Conservation (phyloP, 2,797 vertebrate genomes). For the Phrynocephalus forsythii region DNA sequence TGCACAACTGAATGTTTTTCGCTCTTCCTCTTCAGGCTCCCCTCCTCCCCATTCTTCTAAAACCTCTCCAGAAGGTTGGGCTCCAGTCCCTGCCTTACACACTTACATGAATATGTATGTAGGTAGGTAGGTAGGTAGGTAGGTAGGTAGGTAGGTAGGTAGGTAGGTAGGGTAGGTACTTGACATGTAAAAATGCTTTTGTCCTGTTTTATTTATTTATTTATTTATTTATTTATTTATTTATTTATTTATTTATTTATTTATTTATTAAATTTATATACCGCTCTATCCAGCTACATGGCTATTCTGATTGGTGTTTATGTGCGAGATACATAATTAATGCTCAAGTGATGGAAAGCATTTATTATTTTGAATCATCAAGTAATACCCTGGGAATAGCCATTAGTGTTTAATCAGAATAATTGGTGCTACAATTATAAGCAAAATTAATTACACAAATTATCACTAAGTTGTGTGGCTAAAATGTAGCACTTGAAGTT, state of each 20-base stretch:
- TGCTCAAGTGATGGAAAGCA: constrained; percentile 22
- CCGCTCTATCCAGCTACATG: too few species aligned
- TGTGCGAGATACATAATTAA: constrained; percentile 17
- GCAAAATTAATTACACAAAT: constrained; percentile 28
- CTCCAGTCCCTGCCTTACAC: neutral
- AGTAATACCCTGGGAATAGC: neutral
- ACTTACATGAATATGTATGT: too few species aligned
- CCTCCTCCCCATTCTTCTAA: neutral
- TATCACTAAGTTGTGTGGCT: neutral
- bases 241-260: too few species aligned
- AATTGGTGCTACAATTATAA: constrained; percentile 43
- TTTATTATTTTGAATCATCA: constrained; percentile 20
- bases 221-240: too few species aligned
- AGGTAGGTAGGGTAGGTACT: too few species aligned
- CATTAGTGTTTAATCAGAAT: constrained; percentile 18
- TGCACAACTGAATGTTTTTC: neutral
- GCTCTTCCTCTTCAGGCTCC: neutral
- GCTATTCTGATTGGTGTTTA: too few species aligned
- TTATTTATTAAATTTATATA: too few species aligned
- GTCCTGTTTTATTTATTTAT: neutral
- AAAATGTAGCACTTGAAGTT: too few species aligned
- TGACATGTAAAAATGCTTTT: neutral
- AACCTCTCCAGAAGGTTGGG: neutral
- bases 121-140: too few species aligned
- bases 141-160: too few species aligned